phyloP scores from a whole-genome alignment of 1,140 invertebrate genomes.

The Aphelenchoides besseyi region DNA sequence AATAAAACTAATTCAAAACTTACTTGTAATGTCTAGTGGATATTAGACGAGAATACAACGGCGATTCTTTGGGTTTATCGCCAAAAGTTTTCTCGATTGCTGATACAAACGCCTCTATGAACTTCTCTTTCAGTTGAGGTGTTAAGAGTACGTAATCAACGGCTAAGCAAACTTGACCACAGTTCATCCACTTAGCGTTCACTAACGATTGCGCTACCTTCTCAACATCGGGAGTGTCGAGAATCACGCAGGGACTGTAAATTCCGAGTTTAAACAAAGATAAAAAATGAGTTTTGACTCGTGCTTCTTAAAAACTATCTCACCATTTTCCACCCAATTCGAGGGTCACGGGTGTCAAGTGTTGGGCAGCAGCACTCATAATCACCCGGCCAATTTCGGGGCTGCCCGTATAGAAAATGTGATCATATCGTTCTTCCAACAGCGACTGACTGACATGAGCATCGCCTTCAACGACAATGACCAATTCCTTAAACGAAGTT shows the following conservation, averaged over 20 bases:
- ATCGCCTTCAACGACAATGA: slow-evolving; percentile 71
- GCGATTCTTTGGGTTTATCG: slow-evolving; percentile 73
- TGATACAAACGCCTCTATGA: slow-evolving; percentile 66
- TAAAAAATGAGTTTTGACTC: background rate
- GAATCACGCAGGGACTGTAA: slow-evolving; percentile 33
- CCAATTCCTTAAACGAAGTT: slow-evolving; percentile 64
- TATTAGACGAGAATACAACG: slow-evolving; percentile 80
- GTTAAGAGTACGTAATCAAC: slow-evolving; percentile 34
- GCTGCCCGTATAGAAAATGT: slow-evolving; percentile 93
- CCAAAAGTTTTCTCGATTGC: slow-evolving; percentile 81
- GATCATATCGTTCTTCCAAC: slow-evolving; percentile 83
- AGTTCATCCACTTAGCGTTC: slow-evolving; percentile 89
- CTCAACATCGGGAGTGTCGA: slow-evolving; percentile 45
- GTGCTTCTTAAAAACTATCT: background rate
- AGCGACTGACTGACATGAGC: slow-evolving; percentile 77
- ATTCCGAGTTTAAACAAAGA: background rate
- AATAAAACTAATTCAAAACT: slow-evolving; percentile 43
- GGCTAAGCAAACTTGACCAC: slow-evolving; percentile 76
- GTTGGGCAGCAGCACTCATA: slow-evolving; percentile 78
- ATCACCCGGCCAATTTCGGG: slow-evolving; percentile 79
- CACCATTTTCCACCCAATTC: slow-evolving; percentile 29
- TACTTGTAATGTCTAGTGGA: slow-evolving; percentile 72
- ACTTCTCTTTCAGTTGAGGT: slow-evolving; percentile 53
- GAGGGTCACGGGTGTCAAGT: slow-evolving; percentile 80
- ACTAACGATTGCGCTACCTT: slow-evolving; percentile 70